Evolutionary conservation across 2,113 vertebrate species (phyloP).

Genomic region (Peucedramus taeniatus): DNA sequence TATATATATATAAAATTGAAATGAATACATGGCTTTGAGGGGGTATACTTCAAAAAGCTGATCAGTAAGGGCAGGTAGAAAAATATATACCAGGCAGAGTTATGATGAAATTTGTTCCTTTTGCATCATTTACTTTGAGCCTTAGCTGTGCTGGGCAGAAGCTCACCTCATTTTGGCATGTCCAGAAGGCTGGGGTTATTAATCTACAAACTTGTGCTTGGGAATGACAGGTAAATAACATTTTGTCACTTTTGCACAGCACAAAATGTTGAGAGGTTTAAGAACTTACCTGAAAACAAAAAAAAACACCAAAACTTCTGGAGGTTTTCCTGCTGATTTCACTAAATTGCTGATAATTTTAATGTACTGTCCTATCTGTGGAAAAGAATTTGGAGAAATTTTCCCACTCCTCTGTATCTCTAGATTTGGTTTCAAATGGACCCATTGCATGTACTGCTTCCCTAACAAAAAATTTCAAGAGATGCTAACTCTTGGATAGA

Average conservation of each 20-base stretch:
- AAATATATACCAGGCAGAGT: background rate
- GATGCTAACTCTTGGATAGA: background rate
- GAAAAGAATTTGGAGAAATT: background rate
- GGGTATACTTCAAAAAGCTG: background rate
- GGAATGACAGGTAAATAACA: background rate
- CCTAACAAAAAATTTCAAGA: background rate
- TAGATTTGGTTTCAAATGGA: background rate
- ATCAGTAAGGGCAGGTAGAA: background rate
- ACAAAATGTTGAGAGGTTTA: background rate
- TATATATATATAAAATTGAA: background rate
- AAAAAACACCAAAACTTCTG: background rate
- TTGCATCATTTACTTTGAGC: background rate
- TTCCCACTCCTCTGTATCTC: background rate
- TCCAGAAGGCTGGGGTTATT: background rate
- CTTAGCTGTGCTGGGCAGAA: background rate
- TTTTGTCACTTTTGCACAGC: background rate
- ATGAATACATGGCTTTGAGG: background rate
- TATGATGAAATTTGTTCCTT: background rate
- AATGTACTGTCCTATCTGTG: background rate
- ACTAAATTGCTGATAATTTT: background rate
- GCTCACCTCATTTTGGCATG: background rate
- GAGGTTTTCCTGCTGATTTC: background rate
- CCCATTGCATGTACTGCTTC: background rate
- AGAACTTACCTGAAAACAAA: background rate
- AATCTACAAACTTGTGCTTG: background rate